Base-by-base conservation (phyloP, 2,113 vertebrate species). In the Clarias macrocephalus region DNA sequence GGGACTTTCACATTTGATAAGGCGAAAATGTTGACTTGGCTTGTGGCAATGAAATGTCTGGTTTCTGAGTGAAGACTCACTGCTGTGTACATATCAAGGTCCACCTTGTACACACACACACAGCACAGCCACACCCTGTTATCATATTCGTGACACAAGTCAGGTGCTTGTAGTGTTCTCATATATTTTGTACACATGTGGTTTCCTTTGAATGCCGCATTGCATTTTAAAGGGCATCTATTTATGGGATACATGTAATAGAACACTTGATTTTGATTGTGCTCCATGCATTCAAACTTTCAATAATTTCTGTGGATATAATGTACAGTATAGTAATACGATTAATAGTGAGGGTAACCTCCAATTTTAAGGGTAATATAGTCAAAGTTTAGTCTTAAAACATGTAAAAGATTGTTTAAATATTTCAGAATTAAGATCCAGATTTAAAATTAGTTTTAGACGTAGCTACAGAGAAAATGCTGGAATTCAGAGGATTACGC, bases 61-160 rank as follows among this genome's bases (percentile, higher is more conserved):
- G 13, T 33, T 19, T 86, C 82, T 77, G 52, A 86, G 54, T 83
- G 28, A 68, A 85, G 76, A 16, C 23, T 59, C 56, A 30, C 83
- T 88, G 77, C 87, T 93, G 89, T 93, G 93, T 94, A 91, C 92
- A 94, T 89, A 94, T 86, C 92, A 93, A 94, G 93, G 94, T 94
- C 91, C 89, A 91, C 88, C 73, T 87, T 91, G 92, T 93, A 85
- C 86, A 70, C 85, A 85, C 86, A 70, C 85, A 90, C 85, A 90
- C 18, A 92, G 90, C 81, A 89, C 82, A 89, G 91, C 91, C 94
- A 91, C 94, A 92, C 94, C 94, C 91, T 91, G 90, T 83, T 84
- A 82, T 59, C 85, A 28, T 16, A 86, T 73, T 80, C 65, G 42
- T 62, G 33, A 5, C 48, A 30, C 23, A 37, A 18, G 28, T 18